Evolutionary conservation across 2,113 vertebrate genomes (phyloP), one percentile per base, ranked within the genome.

Genomic region (Sylvietta virens): DNA sequence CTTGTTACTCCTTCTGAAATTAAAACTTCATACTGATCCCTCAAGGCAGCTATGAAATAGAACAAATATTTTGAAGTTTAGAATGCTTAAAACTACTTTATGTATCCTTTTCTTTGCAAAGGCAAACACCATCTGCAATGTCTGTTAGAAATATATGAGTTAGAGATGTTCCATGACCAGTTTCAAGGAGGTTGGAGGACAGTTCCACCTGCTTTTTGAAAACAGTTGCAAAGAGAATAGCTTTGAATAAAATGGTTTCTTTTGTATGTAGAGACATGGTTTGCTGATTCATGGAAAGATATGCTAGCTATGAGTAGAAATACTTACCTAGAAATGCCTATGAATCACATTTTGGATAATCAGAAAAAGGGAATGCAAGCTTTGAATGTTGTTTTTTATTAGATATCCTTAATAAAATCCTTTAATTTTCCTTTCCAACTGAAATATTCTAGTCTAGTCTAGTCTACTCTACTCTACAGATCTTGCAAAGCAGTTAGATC

Each of bases 391-490:
- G 8, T 39, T 81, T 81, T 40, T 39, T 53, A 8, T 10, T 54
- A 17, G 6, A 18, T 50, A 58, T 7, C 14, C 12, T 44, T 35
- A 39, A 24, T 27, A 40, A 33, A 1, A 16, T 17, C 3, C 2
- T 64, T 77, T 57, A 54, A 1, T 14, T 81, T 77, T 64, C 7
- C 7, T 6, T 83, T 87, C 24, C 9, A 33, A 30, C 4, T 19
- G 21, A 35, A 53, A 40, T 21, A 50, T 13, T 77, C 14, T 13
- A 0, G 6, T 51, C 39, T 18, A 2, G 3, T n/a, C 53, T 33
- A 18, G n/a, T n/a, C n/a, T 13, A 0, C 7, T 51, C 39, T 18
- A 2, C 3, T n/a, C 53, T 33, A 18, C 1, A 8, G 19, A 39
- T 24, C 33, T 67, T 73, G 13, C 18, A 39, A 71, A 83, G 18